Conservation (phyloP, 2,113 vertebrate genomes). For the Pomatorhinus ruficollis region DNA sequence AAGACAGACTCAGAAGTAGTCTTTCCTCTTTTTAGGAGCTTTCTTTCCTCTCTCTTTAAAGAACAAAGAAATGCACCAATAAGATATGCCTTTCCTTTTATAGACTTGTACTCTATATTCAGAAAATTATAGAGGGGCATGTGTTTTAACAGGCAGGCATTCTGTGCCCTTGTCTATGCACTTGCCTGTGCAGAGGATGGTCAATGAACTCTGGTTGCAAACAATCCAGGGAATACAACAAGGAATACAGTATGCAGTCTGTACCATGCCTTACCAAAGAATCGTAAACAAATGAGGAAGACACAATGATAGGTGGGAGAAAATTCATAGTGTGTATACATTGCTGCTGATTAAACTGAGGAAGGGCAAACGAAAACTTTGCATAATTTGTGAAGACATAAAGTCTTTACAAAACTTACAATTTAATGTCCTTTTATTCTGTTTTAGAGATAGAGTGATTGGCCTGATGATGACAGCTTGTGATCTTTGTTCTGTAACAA, state of each 20-base stretch:
- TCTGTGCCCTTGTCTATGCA: background rate
- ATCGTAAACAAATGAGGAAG: background rate
- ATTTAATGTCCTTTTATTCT: slow-evolving; percentile 41
- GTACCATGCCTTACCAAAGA: background rate
- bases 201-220: background rate
- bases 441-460: slow-evolving; percentile 92
- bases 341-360: background rate
- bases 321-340: background rate
- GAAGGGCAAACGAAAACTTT: background rate
- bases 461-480: slow-evolving; percentile 99
- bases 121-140: background rate
- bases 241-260: background rate
- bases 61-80: background rate
- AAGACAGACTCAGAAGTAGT: background rate
- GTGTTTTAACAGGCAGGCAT: background rate
- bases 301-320: background rate
- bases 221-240: background rate
- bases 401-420: background rate
- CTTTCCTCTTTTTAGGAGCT: background rate
- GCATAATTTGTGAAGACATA: too few relatives aligned
- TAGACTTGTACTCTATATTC: background rate
- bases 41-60: background rate
- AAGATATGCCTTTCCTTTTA: background rate
- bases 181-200: background rate
- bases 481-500: slow-evolving; percentile 98